Evolutionary conservation across 1,140 invertebrate genomes (phyloP).

Genomic region (Caenorhabditis remanei): DNA sequence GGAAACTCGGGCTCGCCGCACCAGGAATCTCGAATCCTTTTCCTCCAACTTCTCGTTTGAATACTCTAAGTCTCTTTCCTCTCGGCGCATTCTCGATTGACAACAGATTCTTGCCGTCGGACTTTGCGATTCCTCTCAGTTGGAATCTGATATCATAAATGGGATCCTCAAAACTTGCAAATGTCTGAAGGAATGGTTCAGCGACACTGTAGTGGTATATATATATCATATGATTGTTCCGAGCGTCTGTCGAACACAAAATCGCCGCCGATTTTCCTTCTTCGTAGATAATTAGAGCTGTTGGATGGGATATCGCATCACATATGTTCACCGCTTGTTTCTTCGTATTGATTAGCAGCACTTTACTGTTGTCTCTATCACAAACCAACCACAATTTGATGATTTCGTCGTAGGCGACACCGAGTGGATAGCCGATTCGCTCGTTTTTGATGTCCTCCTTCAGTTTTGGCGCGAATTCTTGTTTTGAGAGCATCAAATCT

Average conservation of each 20-base stretch:
- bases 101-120: not conserved
- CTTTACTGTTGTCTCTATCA: not conserved
- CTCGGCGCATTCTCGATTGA: not conserved
- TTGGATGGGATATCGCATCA: not conserved
- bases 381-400: not conserved
- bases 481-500: slow-evolving; percentile 9
- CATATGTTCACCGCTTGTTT: not conserved
- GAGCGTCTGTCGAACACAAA: not conserved
- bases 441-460: not conserved
- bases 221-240: not conserved
- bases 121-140: not conserved
- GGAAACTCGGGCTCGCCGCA: not conserved
- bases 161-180: not conserved
- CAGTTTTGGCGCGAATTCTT: not conserved
- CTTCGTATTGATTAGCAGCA: not conserved
- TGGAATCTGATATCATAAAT: not conserved
- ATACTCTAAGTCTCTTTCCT: not conserved
- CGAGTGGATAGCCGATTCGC: not conserved
- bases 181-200: not conserved
- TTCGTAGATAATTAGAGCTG: not conserved
- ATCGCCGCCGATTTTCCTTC: not conserved
- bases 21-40: not conserved
- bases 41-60: not conserved
- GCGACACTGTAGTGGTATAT: not conserved
- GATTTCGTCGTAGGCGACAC: slow-evolving; percentile 12